A percentile compares a stretch with the other conserved stretches of the same genome.
Conservation (phyloP, 2,888 invertebrate species). For the Leptura quadrifasciata region DNA sequence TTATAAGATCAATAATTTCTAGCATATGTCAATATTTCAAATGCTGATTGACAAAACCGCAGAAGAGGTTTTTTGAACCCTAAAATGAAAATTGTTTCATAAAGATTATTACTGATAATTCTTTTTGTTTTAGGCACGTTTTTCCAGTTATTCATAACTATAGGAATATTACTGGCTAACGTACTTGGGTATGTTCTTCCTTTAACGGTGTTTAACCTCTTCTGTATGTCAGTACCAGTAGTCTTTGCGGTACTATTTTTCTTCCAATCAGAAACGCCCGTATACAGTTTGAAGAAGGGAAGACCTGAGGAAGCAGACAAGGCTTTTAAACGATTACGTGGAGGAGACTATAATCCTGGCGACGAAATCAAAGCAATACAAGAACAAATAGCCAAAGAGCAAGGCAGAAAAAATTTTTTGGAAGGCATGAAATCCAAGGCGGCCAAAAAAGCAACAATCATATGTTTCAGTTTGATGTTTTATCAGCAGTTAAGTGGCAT, state of each 20-base stretch:
- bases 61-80: too few species aligned
- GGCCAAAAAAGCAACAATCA: slow-evolving; percentile 81
- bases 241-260: slow-evolving; percentile 83
- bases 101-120: too few species aligned
- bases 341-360: slow-evolving; percentile 81
- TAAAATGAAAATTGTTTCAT: too few species aligned
- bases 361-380: slow-evolving; percentile 74
- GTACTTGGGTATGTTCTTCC: slow-evolving; percentile 78
- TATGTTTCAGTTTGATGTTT: slow-evolving; percentile 87
- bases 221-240: slow-evolving; percentile 81
- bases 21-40: too few species aligned
- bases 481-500: slow-evolving; percentile 91
- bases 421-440: slow-evolving; percentile 78
- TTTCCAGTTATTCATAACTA: slow-evolving; percentile 89
- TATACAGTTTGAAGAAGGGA: slow-evolving; percentile 80
- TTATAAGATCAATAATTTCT: too few species aligned
- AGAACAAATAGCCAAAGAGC: slow-evolving; percentile 75
- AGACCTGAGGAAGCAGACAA: slow-evolving; percentile 80
- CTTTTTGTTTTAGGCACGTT: slow-evolving; percentile 79
- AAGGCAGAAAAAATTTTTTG: slow-evolving; percentile 76
- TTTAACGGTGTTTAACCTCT: slow-evolving; percentile 78
- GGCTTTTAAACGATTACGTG: slow-evolving; percentile 84
- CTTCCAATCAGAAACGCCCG: slow-evolving; percentile 92
- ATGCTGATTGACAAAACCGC: too few species aligned
- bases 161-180: slow-evolving; percentile 89